Percentiles rank a stretch among this genome's conserved stretches.
phyloP scores from a whole-genome alignment of 1,140 invertebrate genomes.

The Zaprionus camerounensis region DNA sequence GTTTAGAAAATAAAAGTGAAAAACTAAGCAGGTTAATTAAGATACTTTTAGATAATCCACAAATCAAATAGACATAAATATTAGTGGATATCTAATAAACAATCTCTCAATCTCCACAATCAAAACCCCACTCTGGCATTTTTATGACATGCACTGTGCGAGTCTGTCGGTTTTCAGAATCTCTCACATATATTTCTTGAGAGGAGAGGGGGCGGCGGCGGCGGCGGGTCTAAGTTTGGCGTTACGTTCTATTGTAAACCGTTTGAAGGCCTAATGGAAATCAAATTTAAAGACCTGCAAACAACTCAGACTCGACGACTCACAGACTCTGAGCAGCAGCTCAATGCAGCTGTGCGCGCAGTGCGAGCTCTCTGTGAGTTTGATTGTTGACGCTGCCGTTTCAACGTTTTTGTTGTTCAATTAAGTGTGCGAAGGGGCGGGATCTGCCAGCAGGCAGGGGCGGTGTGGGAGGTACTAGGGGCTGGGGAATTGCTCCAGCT shows the following conservation, averaged over 20 bases:
- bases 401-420: conserved; percentile 71
- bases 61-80: conserved; percentile 1
- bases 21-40: not conserved
- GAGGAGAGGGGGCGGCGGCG: conserved; percentile 1
- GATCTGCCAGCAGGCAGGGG: conserved; percentile 9
- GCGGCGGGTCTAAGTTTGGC: not conserved
- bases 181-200: conserved; percentile 35
- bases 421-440: conserved; percentile 51
- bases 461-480: not conserved
- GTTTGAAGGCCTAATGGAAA: conserved; percentile 62
- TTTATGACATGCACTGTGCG: conserved; percentile 8
- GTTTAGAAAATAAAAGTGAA: not conserved
- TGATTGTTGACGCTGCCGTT: conserved; percentile 39
- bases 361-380: conserved; percentile 33
- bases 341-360: conserved; percentile 44
- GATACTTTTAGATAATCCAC: not conserved
- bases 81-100: not conserved
- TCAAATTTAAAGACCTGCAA: conserved; percentile 50
- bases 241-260: conserved; percentile 62
- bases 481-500: not conserved
- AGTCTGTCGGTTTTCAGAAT: not conserved
- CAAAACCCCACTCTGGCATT: not conserved
- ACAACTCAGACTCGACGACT: conserved; percentile 17
- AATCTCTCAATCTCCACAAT: not conserved
- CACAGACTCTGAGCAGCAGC: conserved; percentile 36